Base-by-base conservation (phyloP, 2,113 vertebrate species). In the Cichladusa arquata region DNA sequence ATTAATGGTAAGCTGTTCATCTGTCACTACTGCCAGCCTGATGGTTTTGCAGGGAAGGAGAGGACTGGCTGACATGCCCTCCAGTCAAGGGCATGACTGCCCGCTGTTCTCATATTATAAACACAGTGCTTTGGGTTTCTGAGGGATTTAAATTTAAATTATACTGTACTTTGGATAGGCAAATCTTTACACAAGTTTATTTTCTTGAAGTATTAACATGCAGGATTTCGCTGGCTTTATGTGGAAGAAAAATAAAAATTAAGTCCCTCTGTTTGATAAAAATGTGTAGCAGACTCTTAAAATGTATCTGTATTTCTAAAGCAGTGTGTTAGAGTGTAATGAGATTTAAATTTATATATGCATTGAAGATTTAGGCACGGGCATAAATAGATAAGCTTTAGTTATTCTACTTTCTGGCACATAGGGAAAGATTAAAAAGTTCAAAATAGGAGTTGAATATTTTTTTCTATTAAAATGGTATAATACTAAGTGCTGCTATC, bases 1-100 rank as follows among this genome's bases (percentile, higher is more conserved):
- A 98, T 98, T 98, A 98, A 98, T 98, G 97, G 97, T 98, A 98
- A 98, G 97, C 97, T 98, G 97, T 98, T 98, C 98, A 98, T 98
- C 98, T 98, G 98, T 98, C 98, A 98, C 96, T 95, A 97, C 97
- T 98, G 98, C 98, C 98, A 98, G 97, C 88, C 97, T 98, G 97
- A 98, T 97, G 97, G 96, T 96, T 98, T 97, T 96, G 90, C 96
- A 97, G 96, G 95, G 96, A 97, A 98, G 93, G 96, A 93, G 82
- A 97, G 96, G 94, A 97, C 96, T 97, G 78, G 97, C 97, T 98
- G 98, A 98, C 97, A 98, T 98, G 98, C 97, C 98, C 98, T 98
- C 98, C 97, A 98, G 98, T 98, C 97, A 98, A 98, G 98, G 98
- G 97, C 97, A 98, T 71, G 96, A 95, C 97, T 98, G 97, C 98